Percentiles rank a stretch among this genome's conserved stretches.
Conservation (phyloP, 2,797 vertebrate species). For the Epinephelus coioides region DNA sequence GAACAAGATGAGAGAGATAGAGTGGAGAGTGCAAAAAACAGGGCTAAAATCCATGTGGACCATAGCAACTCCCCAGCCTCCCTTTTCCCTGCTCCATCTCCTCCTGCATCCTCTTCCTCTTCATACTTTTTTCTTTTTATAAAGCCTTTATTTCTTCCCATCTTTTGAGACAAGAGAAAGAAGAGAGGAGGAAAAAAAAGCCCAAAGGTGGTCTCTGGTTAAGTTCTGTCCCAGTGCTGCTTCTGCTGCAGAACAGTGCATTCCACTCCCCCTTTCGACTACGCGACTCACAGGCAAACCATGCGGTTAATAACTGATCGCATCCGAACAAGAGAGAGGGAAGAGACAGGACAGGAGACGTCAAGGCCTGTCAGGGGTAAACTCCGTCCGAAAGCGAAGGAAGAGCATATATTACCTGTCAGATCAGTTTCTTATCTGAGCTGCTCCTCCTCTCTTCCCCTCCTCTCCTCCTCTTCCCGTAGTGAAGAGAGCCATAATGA, state of each 20-base stretch:
- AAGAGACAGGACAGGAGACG: conserved; percentile 70
- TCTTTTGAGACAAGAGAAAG: conserved; percentile 60
- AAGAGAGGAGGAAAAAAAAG: conserved; percentile 59
- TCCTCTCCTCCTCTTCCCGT: conserved; percentile 78
- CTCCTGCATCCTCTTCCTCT: conserved; percentile 76
- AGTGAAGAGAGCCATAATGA: conserved; percentile 91
- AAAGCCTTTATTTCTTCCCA: conserved; percentile 64
- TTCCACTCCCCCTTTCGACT: conserved; percentile 81
- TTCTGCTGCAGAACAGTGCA: conserved; percentile 83
- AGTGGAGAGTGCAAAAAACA: conserved; percentile 75
- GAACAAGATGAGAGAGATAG: conserved; percentile 75
- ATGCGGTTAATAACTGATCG: conserved; percentile 82
- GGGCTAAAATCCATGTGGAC: conserved; percentile 84
- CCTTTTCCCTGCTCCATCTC: conserved; percentile 72
- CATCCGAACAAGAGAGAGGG: conserved; percentile 74
- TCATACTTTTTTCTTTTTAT: conserved; percentile 62
- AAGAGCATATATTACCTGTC: conserved; percentile 92
- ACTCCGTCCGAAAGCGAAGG: conserved; percentile 81
- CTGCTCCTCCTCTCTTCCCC: conserved; percentile 79
- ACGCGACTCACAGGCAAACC: conserved; percentile 78
- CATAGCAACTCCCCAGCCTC: conserved; percentile 81
- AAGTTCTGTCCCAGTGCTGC: conserved; percentile 81
- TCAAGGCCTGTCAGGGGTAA: conserved; percentile 78
- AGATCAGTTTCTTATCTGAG: conserved; percentile 87
- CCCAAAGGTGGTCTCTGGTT: conserved; percentile 78